Evolutionary conservation across 1,140 invertebrate genomes (phyloP).

Genomic region (Archegozetes longisetosus): DNA sequence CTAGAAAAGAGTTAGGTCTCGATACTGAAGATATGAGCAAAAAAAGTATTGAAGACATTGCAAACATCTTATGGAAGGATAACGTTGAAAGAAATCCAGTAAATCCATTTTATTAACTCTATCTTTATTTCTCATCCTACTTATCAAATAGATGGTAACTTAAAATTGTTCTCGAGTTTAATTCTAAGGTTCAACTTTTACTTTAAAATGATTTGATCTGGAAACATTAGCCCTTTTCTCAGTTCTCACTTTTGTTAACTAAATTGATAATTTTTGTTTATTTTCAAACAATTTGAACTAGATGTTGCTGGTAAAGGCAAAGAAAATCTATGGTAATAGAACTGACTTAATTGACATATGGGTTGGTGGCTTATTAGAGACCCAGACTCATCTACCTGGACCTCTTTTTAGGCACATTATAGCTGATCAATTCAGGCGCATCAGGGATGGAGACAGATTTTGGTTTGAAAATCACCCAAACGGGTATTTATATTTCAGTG

Average conservation of each 20-base stretch:
- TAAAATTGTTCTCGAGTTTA: too few species aligned
- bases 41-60: not conserved
- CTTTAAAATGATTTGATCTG: too few species aligned
- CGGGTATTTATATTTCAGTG: slow-evolving; percentile 32
- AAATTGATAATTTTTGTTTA: too few species aligned
- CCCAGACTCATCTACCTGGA: slow-evolving; percentile 36
- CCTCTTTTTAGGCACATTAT: slow-evolving; percentile 40
- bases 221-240: too few species aligned
- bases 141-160: too few species aligned
- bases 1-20: slow-evolving; percentile 1
- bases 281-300: too few species aligned
- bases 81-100: not conserved
- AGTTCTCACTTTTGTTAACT: too few species aligned
- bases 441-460: slow-evolving; percentile 39
- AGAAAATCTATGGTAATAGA: slow-evolving; percentile 31
- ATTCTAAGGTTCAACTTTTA: too few species aligned
- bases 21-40: not conserved
- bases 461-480: slow-evolving; percentile 40
- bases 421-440: slow-evolving; percentile 37
- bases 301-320: not conserved
- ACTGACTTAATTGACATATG: slow-evolving; percentile 44
- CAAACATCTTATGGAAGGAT: not conserved
- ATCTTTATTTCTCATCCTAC: too few species aligned
- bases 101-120: too few species aligned
- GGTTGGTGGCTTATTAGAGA: slow-evolving; percentile 50